Base-by-base conservation (phyloP, 2,797 vertebrate species). In the Artibeus jamaicensis region DNA sequence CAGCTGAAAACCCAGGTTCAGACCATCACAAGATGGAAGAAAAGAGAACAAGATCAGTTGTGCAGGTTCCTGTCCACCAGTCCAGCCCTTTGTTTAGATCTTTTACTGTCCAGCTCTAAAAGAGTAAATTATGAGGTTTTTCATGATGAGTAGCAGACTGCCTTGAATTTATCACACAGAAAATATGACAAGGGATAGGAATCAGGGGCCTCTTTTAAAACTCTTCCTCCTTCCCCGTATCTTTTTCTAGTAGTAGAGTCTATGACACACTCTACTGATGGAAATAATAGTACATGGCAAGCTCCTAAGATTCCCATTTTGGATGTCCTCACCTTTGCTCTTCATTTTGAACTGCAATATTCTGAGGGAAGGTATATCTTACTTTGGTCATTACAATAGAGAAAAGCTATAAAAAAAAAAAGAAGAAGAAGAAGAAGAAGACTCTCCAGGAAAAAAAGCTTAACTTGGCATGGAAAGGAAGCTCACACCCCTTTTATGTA, bases 1-100 rank as follows among this genome's bases (percentile, higher is more conserved):
- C 92, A 99, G 98, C 99, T 99, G 90, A 3, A 97, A 89, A 97
- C 14, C 32, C 83, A 79, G 39, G 29, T 50, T 39, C 46, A 15
- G 3, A 48, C 65, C 55, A 83, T 78, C 83, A 84, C 53, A 42
- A 74, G 44, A 73, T 59, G 83, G 84, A 97, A 92, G 82, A 65
- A 95, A 94, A 97, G 70, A 89, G 37, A 82, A 86, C 57, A 97
- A 94, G 95, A 55, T 97, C 74, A 97, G 53, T 90, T 92, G 76
- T 1, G 2, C 5, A 77, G 14, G 12, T 65, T 59, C 57, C 76
- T n/a, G 10, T 1, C 4, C 21, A 26, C 9, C 93, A 96, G 93
- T 93, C 39, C 88, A 96, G 88, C 59, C 93, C 81, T 91, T 29
- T 84, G 67, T 94, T 90, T 55, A 87, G 16, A 85, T 62, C 32